phyloP scores from a whole-genome alignment of 1,140 invertebrate genomes.

The Formica exsecta region DNA sequence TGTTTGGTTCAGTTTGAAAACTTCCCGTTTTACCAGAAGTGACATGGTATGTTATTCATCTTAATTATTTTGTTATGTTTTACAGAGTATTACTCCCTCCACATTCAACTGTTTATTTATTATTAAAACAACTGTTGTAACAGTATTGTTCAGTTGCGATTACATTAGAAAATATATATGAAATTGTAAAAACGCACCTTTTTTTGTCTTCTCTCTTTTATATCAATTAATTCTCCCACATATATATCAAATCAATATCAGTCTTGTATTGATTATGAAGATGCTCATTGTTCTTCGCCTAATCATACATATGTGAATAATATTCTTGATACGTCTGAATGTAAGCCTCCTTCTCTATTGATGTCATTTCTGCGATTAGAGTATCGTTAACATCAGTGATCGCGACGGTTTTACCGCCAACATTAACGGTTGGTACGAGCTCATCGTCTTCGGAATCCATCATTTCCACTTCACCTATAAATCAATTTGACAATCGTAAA shows the following conservation, averaged over 20 bases:
- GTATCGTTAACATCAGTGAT: constrained; percentile 94
- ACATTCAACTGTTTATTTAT: constrained; percentile 77
- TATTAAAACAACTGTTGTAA: constrained; percentile 75
- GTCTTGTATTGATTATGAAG: constrained; percentile 55
- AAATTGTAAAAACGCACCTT: constrained; percentile 74
- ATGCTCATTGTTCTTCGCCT: constrained; percentile 69
- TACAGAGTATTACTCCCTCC: constrained; percentile 47
- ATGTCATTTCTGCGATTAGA: constrained; percentile 96
- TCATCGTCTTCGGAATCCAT: constrained; percentile 96
- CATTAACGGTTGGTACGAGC: constrained; percentile 92
- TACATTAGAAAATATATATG: constrained; percentile 81
- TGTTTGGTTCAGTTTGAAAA: constrained; percentile 78
- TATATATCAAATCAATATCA: constrained; percentile 46
- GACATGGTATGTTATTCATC: constrained; percentile 82
- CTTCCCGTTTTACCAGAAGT: constrained; percentile 86
- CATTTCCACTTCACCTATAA: constrained; percentile 90
- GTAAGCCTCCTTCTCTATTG: constrained; percentile 96
- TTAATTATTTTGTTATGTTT: constrained; percentile 81
- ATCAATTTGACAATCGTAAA: background rate
- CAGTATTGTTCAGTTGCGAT: constrained; percentile 81
- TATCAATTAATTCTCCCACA: background rate
- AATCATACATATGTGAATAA: constrained; percentile 94
- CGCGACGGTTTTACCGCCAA: constrained; percentile 92
- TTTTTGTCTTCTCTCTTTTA: constrained; percentile 19
- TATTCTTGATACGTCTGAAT: constrained; percentile 97